Conservation (phyloP, 2,797 vertebrate genomes). For the Parauchenoglanis ngamensis region DNA sequence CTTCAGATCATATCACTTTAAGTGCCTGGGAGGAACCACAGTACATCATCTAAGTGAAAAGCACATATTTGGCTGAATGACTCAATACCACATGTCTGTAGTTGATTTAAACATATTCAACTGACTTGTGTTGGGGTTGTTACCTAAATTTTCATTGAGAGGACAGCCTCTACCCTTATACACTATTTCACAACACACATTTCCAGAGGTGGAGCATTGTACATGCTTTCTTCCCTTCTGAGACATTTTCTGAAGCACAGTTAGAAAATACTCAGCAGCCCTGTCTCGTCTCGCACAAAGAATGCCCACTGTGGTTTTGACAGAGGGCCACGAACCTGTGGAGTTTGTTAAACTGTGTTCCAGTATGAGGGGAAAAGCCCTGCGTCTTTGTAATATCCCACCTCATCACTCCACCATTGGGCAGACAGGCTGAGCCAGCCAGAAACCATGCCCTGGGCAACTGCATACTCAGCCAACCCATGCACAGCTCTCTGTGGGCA, state of each 20-base stretch:
- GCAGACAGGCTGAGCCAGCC: slow-evolving; percentile 18
- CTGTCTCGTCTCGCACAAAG: background rate
- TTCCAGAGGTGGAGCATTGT: background rate
- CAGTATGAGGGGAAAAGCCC: slow-evolving; percentile 54
- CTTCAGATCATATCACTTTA: slow-evolving; percentile 6
- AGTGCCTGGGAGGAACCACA: slow-evolving; percentile 1
- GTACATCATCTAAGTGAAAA: background rate
- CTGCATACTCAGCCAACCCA: background rate
- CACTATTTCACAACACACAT: background rate
- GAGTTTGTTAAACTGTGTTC: slow-evolving; percentile 72
- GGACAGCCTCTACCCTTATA: background rate
- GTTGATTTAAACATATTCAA: slow-evolving; percentile 8
- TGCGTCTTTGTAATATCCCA: slow-evolving; percentile 56
- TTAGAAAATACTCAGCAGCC: background rate
- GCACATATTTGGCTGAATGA: slow-evolving; percentile 20
- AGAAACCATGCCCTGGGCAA: slow-evolving; percentile 22
- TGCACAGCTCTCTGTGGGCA: background rate
- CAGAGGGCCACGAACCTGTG: slow-evolving; percentile 69
- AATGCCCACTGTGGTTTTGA: slow-evolving; percentile 68
- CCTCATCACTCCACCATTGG: slow-evolving; percentile 25
- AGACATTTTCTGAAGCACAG: slow-evolving; percentile 1
- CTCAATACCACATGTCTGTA: background rate
- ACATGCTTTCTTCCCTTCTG: slow-evolving; percentile 7
- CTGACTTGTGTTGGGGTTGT: background rate
- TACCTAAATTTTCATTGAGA: slow-evolving; percentile 7